These are phyloP conservation scores for Hirundo rustica DNA, from an alignment of 2,797 vertebrate genomes.

Conservation along the genomic window DNA sequence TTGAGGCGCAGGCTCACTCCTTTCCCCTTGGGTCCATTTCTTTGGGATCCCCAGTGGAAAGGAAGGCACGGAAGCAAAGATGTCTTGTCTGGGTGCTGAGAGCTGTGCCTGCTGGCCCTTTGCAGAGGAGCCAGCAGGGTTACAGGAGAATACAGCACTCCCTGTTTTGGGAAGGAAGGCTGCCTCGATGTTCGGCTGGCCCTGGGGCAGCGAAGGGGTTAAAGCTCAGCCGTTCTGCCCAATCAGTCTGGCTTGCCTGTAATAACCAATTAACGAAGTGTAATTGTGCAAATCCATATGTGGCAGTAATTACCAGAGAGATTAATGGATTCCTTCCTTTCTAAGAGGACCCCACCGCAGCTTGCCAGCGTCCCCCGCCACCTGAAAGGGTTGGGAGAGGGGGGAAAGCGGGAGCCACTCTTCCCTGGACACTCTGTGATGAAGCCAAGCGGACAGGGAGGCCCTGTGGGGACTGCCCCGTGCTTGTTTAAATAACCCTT, in stretches of 20 bases:
- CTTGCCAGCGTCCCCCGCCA: conserved; percentile 30
- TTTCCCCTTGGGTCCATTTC: background rate
- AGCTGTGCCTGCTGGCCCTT: background rate
- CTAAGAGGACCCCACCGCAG: background rate
- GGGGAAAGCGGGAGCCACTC: background rate
- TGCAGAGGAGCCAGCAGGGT: background rate
- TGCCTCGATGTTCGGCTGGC: background rate
- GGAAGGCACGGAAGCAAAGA: background rate
- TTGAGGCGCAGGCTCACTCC: background rate
- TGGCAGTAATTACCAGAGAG: conserved; percentile 68
- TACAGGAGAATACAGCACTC: background rate
- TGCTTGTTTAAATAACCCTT: conserved; percentile 59
- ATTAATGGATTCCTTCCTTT: conserved; percentile 71
- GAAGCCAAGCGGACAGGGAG: background rate
- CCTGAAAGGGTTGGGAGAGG: background rate
- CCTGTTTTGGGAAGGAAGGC: background rate
- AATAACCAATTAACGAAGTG: conserved; percentile 67
- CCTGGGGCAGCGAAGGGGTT: conserved; percentile 1
- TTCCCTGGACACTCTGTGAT: background rate
- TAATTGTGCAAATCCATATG: conserved; percentile 70
- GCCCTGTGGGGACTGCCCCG: background rate
- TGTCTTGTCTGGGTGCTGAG: background rate
- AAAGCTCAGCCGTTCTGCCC: conserved; percentile 26
- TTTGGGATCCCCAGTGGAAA: background rate
- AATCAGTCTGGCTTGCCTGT: conserved; percentile 44